Percentiles rank a stretch among this genome's conserved stretches.
phyloP scores from a whole-genome alignment of 2,888 invertebrate species.

The Oxyteleia sp. region DNA sequence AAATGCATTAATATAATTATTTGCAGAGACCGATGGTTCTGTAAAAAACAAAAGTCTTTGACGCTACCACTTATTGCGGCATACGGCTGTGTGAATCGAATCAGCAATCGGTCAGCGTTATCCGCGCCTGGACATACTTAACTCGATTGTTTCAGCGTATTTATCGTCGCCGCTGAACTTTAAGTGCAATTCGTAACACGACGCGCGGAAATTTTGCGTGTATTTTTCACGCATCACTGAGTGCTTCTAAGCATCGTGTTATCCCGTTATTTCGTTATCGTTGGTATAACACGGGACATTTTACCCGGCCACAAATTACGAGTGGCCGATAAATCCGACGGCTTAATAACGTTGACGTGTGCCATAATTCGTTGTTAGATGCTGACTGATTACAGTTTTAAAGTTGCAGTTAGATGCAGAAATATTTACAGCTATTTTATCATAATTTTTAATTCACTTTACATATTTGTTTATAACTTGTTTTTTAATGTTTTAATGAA shows the following conservation, averaged over 20 bases:
- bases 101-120: too few species aligned
- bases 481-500: too few species aligned
- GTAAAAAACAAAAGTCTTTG: too few species aligned
- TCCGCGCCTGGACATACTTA: too few species aligned
- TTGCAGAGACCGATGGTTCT: too few species aligned
- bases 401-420: too few species aligned
- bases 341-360: conserved; percentile 50
- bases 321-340: conserved; percentile 49
- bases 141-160: conserved; percentile 12
- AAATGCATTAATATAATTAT: too few species aligned
- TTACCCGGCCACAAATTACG: conserved; percentile 47
- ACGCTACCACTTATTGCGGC: too few species aligned
- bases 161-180: conserved; percentile 27
- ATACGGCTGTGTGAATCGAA: too few species aligned
- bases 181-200: conserved; percentile 26
- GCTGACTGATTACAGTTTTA: conserved; percentile 14
- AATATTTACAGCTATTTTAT: too few species aligned
- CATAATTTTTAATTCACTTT: too few species aligned
- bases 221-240: conserved; percentile 50
- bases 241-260: conserved; percentile 46
- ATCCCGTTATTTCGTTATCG: conserved; percentile 60
- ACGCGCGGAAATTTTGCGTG: conserved; percentile 35
- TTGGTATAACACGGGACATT: conserved; percentile 44
- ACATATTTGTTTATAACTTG: too few species aligned
- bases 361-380: conserved; percentile 19